Evolutionary conservation across 2,113 vertebrate species (phyloP).

Genomic region (crab-eating macaque (Macaca fascicularis)): DNA sequence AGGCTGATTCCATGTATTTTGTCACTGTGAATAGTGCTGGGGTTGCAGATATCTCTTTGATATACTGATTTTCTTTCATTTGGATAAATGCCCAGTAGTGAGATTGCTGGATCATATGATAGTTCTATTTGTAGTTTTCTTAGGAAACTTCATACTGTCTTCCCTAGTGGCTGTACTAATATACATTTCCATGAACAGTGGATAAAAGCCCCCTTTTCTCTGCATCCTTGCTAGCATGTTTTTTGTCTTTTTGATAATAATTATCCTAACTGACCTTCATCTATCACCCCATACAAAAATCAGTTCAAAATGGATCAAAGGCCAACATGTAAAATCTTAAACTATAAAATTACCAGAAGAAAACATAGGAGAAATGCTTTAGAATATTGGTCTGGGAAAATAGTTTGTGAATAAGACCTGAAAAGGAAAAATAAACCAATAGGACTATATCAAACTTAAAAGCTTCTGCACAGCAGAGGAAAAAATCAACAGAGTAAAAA

Average conservation of each 20-base stretch:
- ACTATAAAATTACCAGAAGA: neutral
- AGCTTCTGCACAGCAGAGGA: neutral
- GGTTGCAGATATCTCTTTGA: neutral
- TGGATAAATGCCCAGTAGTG: neutral
- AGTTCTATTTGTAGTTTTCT: neutral
- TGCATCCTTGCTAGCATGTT: neutral
- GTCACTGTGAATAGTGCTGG: neutral
- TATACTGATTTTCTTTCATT: neutral
- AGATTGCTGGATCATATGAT: neutral
- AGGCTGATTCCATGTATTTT: neutral
- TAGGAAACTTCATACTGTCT: neutral
- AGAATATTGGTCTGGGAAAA: neutral
- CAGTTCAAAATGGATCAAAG: neutral
- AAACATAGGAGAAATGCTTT: neutral
- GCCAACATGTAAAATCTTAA: neutral
- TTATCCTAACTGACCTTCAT: neutral
- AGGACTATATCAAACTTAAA: neutral
- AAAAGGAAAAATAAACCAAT: neutral
- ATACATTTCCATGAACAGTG: neutral
- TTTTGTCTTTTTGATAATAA: neutral
- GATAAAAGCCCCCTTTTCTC: neutral
- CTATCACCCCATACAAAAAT: neutral
- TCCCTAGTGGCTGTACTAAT: neutral
- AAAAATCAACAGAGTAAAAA: neutral
- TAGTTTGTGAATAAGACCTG: neutral